Evolutionary conservation across 2,888 invertebrate genomes (phyloP), one percentile per base, ranked within the genome.

Genomic region (Homarus gammarus): DNA sequence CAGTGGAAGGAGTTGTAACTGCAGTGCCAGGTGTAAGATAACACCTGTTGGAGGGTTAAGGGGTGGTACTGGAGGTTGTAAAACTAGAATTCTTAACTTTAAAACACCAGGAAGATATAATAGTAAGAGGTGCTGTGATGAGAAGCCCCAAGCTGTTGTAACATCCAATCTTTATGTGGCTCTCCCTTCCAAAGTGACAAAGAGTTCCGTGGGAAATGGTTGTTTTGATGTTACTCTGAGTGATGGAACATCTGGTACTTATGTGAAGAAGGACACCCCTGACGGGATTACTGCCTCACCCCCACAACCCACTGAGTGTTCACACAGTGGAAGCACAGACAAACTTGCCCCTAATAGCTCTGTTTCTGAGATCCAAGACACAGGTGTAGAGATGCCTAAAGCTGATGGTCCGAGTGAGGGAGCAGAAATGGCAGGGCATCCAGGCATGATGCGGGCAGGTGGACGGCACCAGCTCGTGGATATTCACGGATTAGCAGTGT

Each of bases 401-500:
- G 1, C n/a, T 49, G 44, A 44, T 31, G 31, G 44, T 33, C 31
- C 27, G 64, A n/a, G 44, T 33, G 49, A 40, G 40, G 44, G 44
- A 36, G 68, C 56, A 10, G 31, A 12, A 31, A 31, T 36, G 22
- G 51, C 18, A 8, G 33, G 49, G 33, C 31, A 72, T 27, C n/a
- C 51, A 18, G 36, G 72, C 40, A n/a, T 75, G 77, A 75, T 75
- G 75, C 38, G 87, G 75, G 64, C 87, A 1, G 82, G 75, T 12
- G 73, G 73, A 27, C 73, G 87, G 5, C 87, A 87, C 56, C 87
- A 87, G 44, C 75, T 87, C 0, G 77, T 87, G 12, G 87, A 87
- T 64, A 87, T 87, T 27, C 87, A 87, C 36, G 87, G 87, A 3
- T 49, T 87, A 64, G 87, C 87, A 33, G 82, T 87, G 31, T 87